phyloP scores from a whole-genome alignment of 2,797 vertebrate species.

The Knipowitschia caucasica region DNA sequence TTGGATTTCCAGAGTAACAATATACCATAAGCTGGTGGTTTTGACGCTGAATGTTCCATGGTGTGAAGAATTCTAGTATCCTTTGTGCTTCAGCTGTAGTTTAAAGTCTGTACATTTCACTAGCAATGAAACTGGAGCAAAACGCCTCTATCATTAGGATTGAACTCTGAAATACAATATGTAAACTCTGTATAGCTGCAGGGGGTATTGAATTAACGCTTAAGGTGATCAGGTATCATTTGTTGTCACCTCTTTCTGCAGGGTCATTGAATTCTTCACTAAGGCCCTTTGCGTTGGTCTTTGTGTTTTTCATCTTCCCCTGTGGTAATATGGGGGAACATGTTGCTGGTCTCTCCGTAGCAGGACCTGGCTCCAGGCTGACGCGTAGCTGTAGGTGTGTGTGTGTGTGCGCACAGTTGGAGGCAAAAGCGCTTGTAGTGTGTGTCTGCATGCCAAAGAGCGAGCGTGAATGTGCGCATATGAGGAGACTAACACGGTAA shows the following conservation, averaged over 20 bases:
- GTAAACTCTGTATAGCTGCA: slow-evolving; percentile 48
- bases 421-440: slow-evolving; percentile 54
- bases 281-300: slow-evolving; percentile 2
- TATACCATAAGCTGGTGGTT: no score
- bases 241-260: slow-evolving; percentile 55
- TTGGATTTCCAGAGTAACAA: no score
- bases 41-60: no score
- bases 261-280: slow-evolving; percentile 11
- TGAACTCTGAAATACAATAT: slow-evolving; percentile 32
- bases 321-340: slow-evolving; percentile 88
- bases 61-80: no score
- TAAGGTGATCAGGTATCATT: slow-evolving; percentile 69
- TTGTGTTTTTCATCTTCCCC: slow-evolving; percentile 69
- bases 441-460: slow-evolving; percentile 54
- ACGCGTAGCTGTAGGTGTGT: slow-evolving; percentile 67
- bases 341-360: slow-evolving; percentile 86
- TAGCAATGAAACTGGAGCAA: not conserved
- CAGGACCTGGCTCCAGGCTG: slow-evolving; percentile 93
- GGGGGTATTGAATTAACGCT: slow-evolving; percentile 77
- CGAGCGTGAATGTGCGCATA: slow-evolving; percentile 33
- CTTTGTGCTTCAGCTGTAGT: no score
- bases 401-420: slow-evolving; percentile 24
- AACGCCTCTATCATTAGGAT: slow-evolving; percentile 22
- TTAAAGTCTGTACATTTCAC: slow-evolving; percentile 1
- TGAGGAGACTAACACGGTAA: slow-evolving; percentile 70